Percentiles rank a stretch among this genome's conserved stretches.
phyloP scores from a whole-genome alignment of 2,113 vertebrate species.

The Corydoras maculifer region DNA sequence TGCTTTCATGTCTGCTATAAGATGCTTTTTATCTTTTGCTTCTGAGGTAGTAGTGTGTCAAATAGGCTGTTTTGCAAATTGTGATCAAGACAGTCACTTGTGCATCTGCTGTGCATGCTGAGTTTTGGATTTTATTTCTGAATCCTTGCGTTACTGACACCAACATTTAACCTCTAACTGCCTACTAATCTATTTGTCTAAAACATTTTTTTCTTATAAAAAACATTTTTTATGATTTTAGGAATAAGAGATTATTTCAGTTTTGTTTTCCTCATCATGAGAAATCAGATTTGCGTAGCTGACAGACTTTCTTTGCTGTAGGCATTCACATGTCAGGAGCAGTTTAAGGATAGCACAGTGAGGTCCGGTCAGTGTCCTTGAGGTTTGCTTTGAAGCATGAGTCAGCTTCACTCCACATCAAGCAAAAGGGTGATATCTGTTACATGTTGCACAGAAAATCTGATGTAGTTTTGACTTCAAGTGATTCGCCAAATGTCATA shows the following conservation, averaged over 20 bases:
- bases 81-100: not conserved
- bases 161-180: not conserved
- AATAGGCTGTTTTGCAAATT: not conserved
- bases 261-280: not conserved
- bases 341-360: not conserved
- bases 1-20: conserved; percentile 5
- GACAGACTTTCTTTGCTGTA: not conserved
- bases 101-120: not conserved
- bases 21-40: not conserved
- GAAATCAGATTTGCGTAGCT: too few relatives aligned
- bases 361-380: not conserved
- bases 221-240: too few relatives aligned
- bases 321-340: not conserved
- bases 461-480: too few relatives aligned
- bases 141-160: not conserved
- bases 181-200: not conserved
- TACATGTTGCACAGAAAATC: too few relatives aligned
- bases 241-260: too few relatives aligned
- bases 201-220: too few relatives aligned
- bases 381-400: not conserved
- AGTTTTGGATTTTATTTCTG: not conserved
- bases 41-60: not conserved
- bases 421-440: not conserved
- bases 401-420: not conserved
- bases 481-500: too few relatives aligned